Conservation (phyloP, 2,888 invertebrate genomes). For the Netelia fuscicornis region DNA sequence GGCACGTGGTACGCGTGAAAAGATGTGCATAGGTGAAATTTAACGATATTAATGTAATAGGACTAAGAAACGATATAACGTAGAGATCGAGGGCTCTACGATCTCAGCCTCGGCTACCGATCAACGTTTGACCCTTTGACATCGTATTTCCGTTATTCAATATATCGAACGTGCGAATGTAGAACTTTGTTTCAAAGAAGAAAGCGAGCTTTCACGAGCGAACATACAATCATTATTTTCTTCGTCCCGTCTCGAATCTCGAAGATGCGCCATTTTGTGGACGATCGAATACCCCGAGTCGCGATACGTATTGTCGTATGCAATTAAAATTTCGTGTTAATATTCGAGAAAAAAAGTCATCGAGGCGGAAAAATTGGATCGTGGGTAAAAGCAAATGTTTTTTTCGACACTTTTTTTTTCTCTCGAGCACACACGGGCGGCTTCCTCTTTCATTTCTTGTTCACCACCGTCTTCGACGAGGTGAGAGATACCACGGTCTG, state of each 20-base stretch:
- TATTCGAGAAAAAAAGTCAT: background rate
- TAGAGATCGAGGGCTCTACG: background rate
- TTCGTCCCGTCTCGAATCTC: too few relatives aligned
- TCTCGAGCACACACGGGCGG: conserved; percentile 10
- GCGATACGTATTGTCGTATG: background rate
- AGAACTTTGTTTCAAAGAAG: too few relatives aligned
- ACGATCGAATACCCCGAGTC: background rate
- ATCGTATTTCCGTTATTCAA: too few relatives aligned
- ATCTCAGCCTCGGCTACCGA: too few relatives aligned
- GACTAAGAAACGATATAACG: background rate
- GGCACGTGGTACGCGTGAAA: conserved; percentile 44
- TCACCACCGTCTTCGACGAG: background rate
- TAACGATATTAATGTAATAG: conserved; percentile 47
- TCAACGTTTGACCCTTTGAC: too few relatives aligned
- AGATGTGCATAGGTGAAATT: conserved; percentile 41
- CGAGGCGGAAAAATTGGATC: conserved; percentile 47
- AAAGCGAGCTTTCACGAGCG: too few relatives aligned
- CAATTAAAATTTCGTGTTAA: too few relatives aligned
- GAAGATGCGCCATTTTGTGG: too few relatives aligned
- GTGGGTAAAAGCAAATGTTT: background rate
- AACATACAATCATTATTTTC: too few relatives aligned
- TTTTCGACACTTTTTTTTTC: background rate
- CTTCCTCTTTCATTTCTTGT: background rate
- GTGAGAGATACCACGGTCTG: conserved; percentile 71
- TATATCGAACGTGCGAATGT: too few relatives aligned